Base-by-base conservation (phyloP, 2,888 invertebrate species). In the Sinodicranocentrus sp. region DNA sequence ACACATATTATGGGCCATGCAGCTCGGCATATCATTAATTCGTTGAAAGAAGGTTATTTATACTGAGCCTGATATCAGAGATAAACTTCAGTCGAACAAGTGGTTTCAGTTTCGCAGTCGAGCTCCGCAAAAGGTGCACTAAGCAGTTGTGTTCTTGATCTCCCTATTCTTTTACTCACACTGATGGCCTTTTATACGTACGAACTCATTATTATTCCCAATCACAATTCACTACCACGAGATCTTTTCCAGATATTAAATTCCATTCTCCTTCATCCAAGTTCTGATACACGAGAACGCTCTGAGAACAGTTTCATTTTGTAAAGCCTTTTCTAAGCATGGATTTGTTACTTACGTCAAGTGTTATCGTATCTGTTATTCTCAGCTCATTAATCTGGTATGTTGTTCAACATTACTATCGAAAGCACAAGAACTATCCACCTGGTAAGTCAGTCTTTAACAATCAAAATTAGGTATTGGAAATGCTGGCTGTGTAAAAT, bases 371-470 rank as follows among this genome's bases (percentile, higher is more conserved):
- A 10, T 13, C 21, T 21, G 23, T 21, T 2, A 21, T 17, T 54
- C 5, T 19, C n/a, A n/a, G n/a, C 15, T 13, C 61, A 25, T 15
- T 57, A 10, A 17, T 33, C 15, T 72, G 80, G 80, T 80, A 43
- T 21, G 10, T 65, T 26, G 65, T 57, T n/a, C 72, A 72, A 17
- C 44, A 71, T 73, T 80, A 72, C 23, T 70, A 54, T 61, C 13
- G 80, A 43, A 80, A 72, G 21, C 28, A 54, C 10, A 80, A 73
- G 23, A 72, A 80, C 15, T 80, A 65, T 67, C 80, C 80, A 13
- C 80, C 80, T 19, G 76, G 76, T 77, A 77, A 57, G 2, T n/a
- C n/a, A n/a, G n/a, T n/a, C n/a, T n/a, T n/a, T n/a, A n/a, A n/a
- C n/a, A n/a, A n/a, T n/a, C n/a, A n/a, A n/a, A n/a, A n/a, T n/a